Percentiles rank a stretch among this genome's conserved stretches.
Evolutionary conservation across 1,140 invertebrate species (phyloP).

Genomic region (Adelges cooleyi): DNA sequence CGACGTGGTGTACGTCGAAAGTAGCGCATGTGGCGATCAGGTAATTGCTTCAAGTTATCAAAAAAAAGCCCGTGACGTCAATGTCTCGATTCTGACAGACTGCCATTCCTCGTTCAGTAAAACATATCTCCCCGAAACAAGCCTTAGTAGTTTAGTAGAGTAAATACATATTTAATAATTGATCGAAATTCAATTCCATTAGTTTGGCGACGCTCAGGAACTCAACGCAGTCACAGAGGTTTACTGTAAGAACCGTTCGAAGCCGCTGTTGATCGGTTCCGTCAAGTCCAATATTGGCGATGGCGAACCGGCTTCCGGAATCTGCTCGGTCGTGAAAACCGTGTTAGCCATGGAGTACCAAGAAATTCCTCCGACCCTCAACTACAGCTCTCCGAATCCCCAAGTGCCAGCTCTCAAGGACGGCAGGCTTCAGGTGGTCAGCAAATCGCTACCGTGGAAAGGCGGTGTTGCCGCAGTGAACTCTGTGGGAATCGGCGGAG

Average conservation of each 20-base stretch:
- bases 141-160: no score
- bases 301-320: slow-evolving; percentile 51
- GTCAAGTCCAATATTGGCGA: slow-evolving; percentile 66
- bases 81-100: no score
- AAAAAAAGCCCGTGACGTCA: no score
- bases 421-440: slow-evolving; percentile 46
- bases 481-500: slow-evolving; percentile 58
- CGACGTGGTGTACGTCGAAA: slow-evolving; percentile 57
- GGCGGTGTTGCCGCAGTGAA: slow-evolving; percentile 51
- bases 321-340: slow-evolving; percentile 47
- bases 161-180: no score
- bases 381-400: slow-evolving; percentile 49
- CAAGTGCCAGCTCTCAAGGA: slow-evolving; percentile 49
- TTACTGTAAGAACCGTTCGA: slow-evolving; percentile 39
- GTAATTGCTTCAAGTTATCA: no score
- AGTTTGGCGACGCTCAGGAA: slow-evolving; percentile 35
- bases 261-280: slow-evolving; percentile 54
- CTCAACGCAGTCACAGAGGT: slow-evolving; percentile 36
- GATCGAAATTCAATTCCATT: no score
- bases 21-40: slow-evolving; percentile 12
- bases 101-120: no score
- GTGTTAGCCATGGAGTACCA: slow-evolving; percentile 31
- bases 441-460: slow-evolving; percentile 44
- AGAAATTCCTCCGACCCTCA: slow-evolving; percentile 41
- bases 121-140: no score